Evolutionary conservation across 2,797 vertebrate genomes (phyloP), one percentile per base, ranked within the genome.

Genomic region (Catamblyrhynchus diadema): DNA sequence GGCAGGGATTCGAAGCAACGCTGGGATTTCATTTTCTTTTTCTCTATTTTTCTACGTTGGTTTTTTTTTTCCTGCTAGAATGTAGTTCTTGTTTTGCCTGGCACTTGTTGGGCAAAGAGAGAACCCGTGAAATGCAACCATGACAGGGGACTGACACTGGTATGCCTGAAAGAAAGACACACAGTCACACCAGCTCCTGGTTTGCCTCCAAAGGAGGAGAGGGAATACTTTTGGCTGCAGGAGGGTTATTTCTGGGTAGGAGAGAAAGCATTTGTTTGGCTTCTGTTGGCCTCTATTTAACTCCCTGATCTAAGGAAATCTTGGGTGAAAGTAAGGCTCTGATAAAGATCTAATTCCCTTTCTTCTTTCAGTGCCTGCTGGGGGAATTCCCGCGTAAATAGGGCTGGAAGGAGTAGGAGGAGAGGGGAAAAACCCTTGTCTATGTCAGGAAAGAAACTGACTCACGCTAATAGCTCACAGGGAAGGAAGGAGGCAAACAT

Each of bases 291-390:
- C 53, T 62, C 51, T 74, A 1, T 88, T 96, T 88, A 77, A 33
- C 60, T 66, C 39, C 35, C 33, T 59, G 51, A 60, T 88, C 81
- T 90, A 73, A 73, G 60, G 71, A 87, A 84, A 92, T 71, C 45
- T 92, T 75, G 79, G 51, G 79, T 93, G 88, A 93, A 91, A 91
- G 42, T 44, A 69, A 71, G 64, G 30, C 32, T 91, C 53, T 79
- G 91, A 90, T 88, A 83, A 81, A 89, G 79, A 86, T 86, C 70
- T 89, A 78, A 91, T 78, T 88, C 69, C 37, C 32, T 56, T 80
- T 73, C 64, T 74, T 70, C 60, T 92, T 86, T 86, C 57, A 14
- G 62, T 90, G 61, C 50, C 79, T 85, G 30, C 12, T 39, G 70
- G 35, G 65, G 71, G 47, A 83, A 61, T 89, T 91, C 66, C 81